Base-by-base conservation (phyloP, 2,888 invertebrate genomes). In the Troides aeacus region DNA sequence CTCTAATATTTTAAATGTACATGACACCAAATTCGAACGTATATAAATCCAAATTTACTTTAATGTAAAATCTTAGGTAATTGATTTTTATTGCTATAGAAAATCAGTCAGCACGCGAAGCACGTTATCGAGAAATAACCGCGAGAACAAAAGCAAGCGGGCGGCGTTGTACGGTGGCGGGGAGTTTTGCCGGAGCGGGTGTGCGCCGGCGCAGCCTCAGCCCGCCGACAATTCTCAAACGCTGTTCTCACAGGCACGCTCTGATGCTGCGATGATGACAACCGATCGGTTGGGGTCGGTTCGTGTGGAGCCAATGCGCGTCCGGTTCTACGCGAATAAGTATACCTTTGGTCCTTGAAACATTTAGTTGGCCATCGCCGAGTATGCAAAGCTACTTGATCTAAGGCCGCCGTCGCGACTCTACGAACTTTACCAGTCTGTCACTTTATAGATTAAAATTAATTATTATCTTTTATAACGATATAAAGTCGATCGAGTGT, bases 71-170 rank as follows among this genome's bases (percentile, higher is more conserved):
- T 90, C 92, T 93, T 93, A 93, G 92, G 92, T 93, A 93, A 93
- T 93, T 93, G 92, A 93, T 91, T 93, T 92, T 93, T 93, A 93
- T 93, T 93, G 93, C 93, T 93, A 93, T 93, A 93, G 93, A 93
- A 93, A 93, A 93, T 93, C 93, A 93, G 93, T 93, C 93, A 93
- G 93, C 93, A 93, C 93, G 93, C 93, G 91, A 93, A 93, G 93
- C 93, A 93, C 93, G 93, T 92, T 93, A 93, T 93, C 91, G 92
- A 93, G 93, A 93, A 93, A 92, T 92, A 93, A 91, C 92, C 91
- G 92, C 92, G 89, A 89, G 91, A 92, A 91, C 86, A 86, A 89
- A 92, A 92, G 85, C 88, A 92, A 92, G 91, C 92, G 90, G 89
- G 91, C 87, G 88, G 89, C 86, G 86, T 85, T 84, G 85, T 84